A percentile compares a stretch with the other conserved stretches of the same genome.
These are phyloP conservation scores for Stichodactyla helianthus DNA, from an alignment of 64 coral and sea anemone genomes.

Conservation along the genomic window DNA sequence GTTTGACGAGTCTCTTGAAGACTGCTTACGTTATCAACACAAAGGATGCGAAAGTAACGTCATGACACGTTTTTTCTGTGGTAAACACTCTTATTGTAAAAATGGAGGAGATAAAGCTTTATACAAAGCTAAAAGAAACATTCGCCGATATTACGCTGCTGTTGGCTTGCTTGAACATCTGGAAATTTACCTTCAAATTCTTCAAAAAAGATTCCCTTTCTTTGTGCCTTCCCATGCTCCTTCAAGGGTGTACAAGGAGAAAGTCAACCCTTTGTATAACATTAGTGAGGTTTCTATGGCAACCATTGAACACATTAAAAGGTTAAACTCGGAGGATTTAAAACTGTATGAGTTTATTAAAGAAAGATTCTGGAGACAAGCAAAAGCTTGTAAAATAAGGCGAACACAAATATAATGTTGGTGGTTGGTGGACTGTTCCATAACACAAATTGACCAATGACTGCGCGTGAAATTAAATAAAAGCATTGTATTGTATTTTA, in stretches of 20 bases:
- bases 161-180: slow-evolving; percentile 76
- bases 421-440: no score
- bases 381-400: slow-evolving; percentile 44
- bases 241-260: slow-evolving; percentile 28
- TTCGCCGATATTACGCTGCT: slow-evolving; percentile 54
- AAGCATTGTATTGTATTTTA: no score
- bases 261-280: slow-evolving; percentile 61
- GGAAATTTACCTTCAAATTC: slow-evolving; percentile 51
- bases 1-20: slow-evolving; percentile 56
- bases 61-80: slow-evolving; percentile 91
- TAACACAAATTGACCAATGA: background rate
- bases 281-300: slow-evolving; percentile 41
- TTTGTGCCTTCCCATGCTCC: slow-evolving; percentile 43
- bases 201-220: slow-evolving; percentile 58
- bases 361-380: slow-evolving; percentile 65
- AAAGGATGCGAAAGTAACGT: slow-evolving; percentile 73
- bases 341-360: slow-evolving; percentile 65
- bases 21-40: slow-evolving; percentile 59
- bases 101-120: slow-evolving; percentile 51
- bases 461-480: no score
- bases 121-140: slow-evolving; percentile 58
- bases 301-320: slow-evolving; percentile 34
- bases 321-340: slow-evolving; percentile 55
- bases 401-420: no score
- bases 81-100: slow-evolving; percentile 56